Conservation (phyloP, 2,888 invertebrate species). For the Lochmaea crataegi region DNA sequence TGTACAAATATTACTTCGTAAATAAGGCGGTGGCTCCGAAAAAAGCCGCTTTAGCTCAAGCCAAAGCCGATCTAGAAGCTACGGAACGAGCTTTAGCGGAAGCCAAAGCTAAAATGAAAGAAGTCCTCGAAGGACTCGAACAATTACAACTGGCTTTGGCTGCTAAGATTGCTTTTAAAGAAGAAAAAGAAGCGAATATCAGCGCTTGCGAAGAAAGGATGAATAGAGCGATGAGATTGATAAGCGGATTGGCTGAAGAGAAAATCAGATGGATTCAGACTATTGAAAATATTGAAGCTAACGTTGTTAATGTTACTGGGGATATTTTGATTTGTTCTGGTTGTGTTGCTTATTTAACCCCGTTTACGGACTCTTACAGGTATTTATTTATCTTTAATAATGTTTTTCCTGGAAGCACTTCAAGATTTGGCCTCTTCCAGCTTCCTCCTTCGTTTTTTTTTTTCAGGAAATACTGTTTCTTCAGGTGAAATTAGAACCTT, state of each 20-base stretch:
- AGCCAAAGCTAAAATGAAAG: conserved; percentile 83
- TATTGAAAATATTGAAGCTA: conserved; percentile 70
- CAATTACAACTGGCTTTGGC: conserved; percentile 75
- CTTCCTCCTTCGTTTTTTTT: too few relatives aligned
- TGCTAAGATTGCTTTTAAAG: conserved; percentile 78
- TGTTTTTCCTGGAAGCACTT: too few relatives aligned
- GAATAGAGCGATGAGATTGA: conserved; percentile 78
- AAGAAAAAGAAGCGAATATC: conserved; percentile 79
- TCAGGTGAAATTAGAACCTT: too few relatives aligned
- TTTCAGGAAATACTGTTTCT: too few relatives aligned
- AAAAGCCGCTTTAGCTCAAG: conserved; percentile 81
- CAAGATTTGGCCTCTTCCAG: too few relatives aligned
- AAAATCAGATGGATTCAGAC: conserved; percentile 75
- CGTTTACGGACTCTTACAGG: conserved; percentile 73
- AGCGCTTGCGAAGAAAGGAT: conserved; percentile 82
- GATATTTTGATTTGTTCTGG: conserved; percentile 78
- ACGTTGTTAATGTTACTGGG: conserved; percentile 73
- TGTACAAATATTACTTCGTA: conserved; percentile 93
- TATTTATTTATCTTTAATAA: background rate
- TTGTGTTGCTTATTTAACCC: conserved; percentile 84
- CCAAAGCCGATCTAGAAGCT: conserved; percentile 74
- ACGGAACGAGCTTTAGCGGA: conserved; percentile 75
- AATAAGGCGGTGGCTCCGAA: conserved; percentile 88
- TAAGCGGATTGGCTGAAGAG: conserved; percentile 56
- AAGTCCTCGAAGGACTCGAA: conserved; percentile 75